A percentile compares a stretch with the other conserved stretches of the same genome.
phyloP scores from a whole-genome alignment of 2,888 invertebrate species.

The Oligia latruncula region DNA sequence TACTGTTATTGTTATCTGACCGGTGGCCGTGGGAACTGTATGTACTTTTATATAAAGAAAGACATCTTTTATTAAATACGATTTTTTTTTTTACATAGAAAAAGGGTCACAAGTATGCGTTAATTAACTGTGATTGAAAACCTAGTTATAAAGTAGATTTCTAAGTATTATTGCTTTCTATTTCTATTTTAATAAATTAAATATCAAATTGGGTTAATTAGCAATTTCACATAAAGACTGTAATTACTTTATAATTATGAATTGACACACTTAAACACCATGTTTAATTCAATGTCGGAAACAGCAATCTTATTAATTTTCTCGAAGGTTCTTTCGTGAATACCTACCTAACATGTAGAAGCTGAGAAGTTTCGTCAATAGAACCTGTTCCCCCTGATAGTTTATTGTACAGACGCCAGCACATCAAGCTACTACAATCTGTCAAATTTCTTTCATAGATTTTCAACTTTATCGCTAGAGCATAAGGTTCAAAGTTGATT shows the following conservation, averaged over 20 bases:
- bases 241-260: conserved; percentile 31
- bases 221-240: conserved; percentile 13
- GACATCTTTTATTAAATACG: not conserved
- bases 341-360: not conserved
- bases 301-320: not conserved
- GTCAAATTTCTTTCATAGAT: no score
- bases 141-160: not conserved
- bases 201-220: conserved; percentile 14
- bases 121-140: not conserved
- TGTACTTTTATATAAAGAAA: not conserved
- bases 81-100: not conserved
- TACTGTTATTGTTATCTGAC: conserved; percentile 36
- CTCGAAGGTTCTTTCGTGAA: not conserved
- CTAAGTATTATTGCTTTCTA: conserved; percentile 2
- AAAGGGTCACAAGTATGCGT: not conserved
- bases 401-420: not conserved
- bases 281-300: conserved; percentile 32
- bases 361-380: not conserved
- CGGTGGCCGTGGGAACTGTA: conserved; percentile 46
- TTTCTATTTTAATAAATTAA: no score
- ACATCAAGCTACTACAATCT: no score
- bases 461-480: no score
- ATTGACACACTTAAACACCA: conserved; percentile 19
- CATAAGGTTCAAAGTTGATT: no score
- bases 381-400: not conserved